A percentile compares a stretch with the other conserved stretches of the same genome.
phyloP scores from a whole-genome alignment of 1,140 invertebrate genomes.

The Procambarus virginalis region DNA sequence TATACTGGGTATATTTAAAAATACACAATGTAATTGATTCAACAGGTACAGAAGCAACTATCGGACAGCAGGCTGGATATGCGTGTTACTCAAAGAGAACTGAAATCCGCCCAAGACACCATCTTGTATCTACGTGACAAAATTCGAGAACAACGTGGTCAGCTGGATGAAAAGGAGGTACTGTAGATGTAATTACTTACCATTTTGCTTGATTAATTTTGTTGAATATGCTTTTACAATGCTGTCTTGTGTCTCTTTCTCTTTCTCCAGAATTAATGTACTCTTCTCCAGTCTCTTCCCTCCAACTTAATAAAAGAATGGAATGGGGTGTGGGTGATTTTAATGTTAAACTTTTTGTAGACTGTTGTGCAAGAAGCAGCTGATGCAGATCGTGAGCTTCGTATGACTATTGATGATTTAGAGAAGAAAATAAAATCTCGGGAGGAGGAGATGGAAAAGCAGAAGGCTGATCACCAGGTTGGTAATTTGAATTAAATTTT shows the following conservation, averaged over 20 bases:
- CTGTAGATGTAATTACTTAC: background rate
- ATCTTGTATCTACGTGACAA: slow-evolving; percentile 59
- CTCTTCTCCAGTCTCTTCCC: too few relatives aligned
- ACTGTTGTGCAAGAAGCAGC: slow-evolving; percentile 13
- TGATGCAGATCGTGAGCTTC: slow-evolving; percentile 40
- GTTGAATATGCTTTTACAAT: too few relatives aligned
- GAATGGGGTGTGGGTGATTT: background rate
- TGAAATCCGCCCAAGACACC: slow-evolving; percentile 78
- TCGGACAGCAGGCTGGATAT: slow-evolving; percentile 81
- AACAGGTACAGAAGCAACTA: slow-evolving; percentile 77
- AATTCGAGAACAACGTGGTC: slow-evolving; percentile 27
- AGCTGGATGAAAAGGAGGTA: slow-evolving; percentile 32
- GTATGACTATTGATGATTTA: slow-evolving; percentile 39
- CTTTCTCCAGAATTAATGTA: too few relatives aligned
- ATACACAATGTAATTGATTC: background rate
- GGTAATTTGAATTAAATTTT: background rate
- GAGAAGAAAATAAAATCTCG: slow-evolving; percentile 24
- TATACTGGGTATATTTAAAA: too few relatives aligned
- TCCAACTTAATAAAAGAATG: too few relatives aligned
- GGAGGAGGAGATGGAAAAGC: slow-evolving; percentile 46
- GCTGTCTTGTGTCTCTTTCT: too few relatives aligned
- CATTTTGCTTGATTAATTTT: too few relatives aligned
- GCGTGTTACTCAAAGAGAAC: slow-evolving; percentile 79
- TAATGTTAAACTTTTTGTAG: slow-evolving; percentile 6
- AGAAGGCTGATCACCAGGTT: slow-evolving; percentile 23